A percentile compares a stretch with the other conserved stretches of the same genome.
Conservation (phyloP, 2,888 invertebrate genomes). For the Mesochorus sp. region DNA sequence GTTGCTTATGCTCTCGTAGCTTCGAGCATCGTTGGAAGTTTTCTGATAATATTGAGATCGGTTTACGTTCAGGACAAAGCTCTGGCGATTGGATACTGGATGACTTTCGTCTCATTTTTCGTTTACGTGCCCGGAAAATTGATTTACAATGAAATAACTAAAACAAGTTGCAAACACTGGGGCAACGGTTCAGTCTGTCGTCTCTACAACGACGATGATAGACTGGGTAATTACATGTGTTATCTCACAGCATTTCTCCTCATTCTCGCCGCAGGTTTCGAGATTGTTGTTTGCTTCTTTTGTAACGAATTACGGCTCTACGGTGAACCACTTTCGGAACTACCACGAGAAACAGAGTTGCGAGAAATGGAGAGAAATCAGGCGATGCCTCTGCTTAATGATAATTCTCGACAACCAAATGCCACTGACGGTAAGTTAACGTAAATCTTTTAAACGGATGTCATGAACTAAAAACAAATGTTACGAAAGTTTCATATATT, state of each 20-base stretch:
- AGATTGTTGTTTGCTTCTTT: conserved; percentile 82
- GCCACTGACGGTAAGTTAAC: conserved; percentile 43
- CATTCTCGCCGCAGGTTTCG: conserved; percentile 80
- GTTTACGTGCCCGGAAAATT: conserved; percentile 86
- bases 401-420: conserved; percentile 15
- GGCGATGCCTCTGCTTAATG: conserved; percentile 64
- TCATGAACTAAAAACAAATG: too few relatives aligned
- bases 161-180: conserved; percentile 82
- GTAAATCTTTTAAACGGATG: background rate
- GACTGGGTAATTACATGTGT: conserved; percentile 83
- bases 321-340: conserved; percentile 58
- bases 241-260: conserved; percentile 82
- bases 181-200: conserved; percentile 81
- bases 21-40: conserved; percentile 82
- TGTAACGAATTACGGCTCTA: conserved; percentile 81
- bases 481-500: too few relatives aligned
- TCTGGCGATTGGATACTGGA: conserved; percentile 84
- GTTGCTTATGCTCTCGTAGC: conserved; percentile 80
- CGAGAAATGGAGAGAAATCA: conserved; percentile 63
- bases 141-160: conserved; percentile 85
- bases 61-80: conserved; percentile 86
- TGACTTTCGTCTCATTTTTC: conserved; percentile 84
- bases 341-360: conserved; percentile 64
- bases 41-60: conserved; percentile 84
- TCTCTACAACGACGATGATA: conserved; percentile 82